Base-by-base conservation (phyloP, 1,140 invertebrate species). In the Listronotus bonariensis region DNA sequence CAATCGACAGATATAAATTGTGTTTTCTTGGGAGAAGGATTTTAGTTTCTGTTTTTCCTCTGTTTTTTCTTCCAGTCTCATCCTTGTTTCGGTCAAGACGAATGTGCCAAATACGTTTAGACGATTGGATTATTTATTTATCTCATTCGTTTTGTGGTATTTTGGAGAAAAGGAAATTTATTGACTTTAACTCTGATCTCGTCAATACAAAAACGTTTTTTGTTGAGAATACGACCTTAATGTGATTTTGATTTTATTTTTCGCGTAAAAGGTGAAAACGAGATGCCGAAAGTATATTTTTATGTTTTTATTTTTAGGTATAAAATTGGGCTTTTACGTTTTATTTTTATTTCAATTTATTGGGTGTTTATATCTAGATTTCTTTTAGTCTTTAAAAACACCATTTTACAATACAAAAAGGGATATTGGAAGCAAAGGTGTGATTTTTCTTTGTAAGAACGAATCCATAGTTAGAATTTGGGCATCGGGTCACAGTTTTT, bases 1-100 rank as follows among this genome's bases (percentile, higher is more conserved):
- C 43, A 59, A 59, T 59, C 56, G 56, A 59, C 56, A 59, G 56
- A 59, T 59, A 59, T 49, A 59, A 59, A 59, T 59, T 59, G 56
- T 32, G 42, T 59, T 59, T 59, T 59, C 56, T 59, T 59, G 45
- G 56, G 45, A 49, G 38, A 49, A 36, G 36, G 56, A 59, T 59
- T 59, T 59, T 32, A 48, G 56, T 49, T 48, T 59, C 56, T 59
- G 56, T 59, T 59, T 59, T 59, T 59, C 56, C 43, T 17, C 20
- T 48, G 45, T 48, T 59, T 48, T 56, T 42, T 49, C 34, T 59
- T 26, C 43, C 45, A 59, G 56, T 59, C 56, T 40, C 56, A 59
- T 59, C 45, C 56, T 59, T 59, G 56, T 59, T 48, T 49, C 56
- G 56, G 56, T 59, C 56, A 59, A 59, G 56, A 59, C 46, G 45